A percentile compares a stretch with the other conserved stretches of the same genome.
Evolutionary conservation across 2,797 vertebrate genomes (phyloP).

Genomic region (Varecia variegata): DNA sequence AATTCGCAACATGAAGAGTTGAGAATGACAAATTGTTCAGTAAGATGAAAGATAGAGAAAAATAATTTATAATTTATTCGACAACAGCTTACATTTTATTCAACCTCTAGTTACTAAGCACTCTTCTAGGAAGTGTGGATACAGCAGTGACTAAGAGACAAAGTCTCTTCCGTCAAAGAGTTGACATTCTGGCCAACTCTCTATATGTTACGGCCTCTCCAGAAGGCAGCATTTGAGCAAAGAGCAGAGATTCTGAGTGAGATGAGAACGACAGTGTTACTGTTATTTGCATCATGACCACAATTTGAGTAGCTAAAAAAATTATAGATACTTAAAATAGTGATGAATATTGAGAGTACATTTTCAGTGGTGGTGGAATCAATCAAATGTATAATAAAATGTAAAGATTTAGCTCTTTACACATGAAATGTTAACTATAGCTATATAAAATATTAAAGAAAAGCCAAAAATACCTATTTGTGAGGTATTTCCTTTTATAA

Average conservation of each 20-base stretch:
- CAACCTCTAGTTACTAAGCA: not conserved
- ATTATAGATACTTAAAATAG: not conserved
- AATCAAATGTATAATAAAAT: not conserved
- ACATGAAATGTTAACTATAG: not conserved
- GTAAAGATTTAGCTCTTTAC: not conserved
- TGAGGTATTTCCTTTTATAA: not conserved
- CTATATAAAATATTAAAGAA: not conserved
- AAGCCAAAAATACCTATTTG: not conserved
- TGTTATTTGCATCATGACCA: not conserved
- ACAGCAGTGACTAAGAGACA: not conserved
- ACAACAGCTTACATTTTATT: not conserved
- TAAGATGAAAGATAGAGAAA: not conserved
- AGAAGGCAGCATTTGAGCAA: not conserved
- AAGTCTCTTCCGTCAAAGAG: not conserved
- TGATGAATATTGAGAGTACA: not conserved
- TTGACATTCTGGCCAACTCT: not conserved
- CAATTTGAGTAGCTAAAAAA: not conserved
- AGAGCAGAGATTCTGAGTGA: not conserved
- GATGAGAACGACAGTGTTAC: not conserved
- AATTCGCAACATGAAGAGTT: not conserved
- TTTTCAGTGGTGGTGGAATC: not conserved
- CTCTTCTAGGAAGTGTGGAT: not conserved
- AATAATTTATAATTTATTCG: not conserved
- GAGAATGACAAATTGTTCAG: not conserved
- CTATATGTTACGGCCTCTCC: not conserved